Conservation (phyloP, 1,140 invertebrate genomes). For the Halesus radiatus region DNA sequence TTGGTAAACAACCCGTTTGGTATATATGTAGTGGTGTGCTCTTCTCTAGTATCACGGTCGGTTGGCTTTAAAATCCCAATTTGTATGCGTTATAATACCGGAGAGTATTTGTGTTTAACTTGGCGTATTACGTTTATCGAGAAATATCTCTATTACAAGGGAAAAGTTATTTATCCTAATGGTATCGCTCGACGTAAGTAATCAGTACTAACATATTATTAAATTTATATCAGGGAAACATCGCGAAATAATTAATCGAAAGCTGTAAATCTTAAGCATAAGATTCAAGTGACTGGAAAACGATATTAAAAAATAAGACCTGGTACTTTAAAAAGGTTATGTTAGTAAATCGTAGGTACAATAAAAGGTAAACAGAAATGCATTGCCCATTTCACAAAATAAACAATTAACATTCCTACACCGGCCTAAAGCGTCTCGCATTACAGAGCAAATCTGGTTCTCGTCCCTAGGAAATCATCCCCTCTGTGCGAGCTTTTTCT, state of each 20-base stretch:
- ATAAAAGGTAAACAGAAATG: too few species aligned
- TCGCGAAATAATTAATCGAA: too few species aligned
- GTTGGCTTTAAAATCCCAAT: constrained; percentile 52
- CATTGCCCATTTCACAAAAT: background rate
- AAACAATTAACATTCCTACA: background rate
- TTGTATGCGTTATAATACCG: constrained; percentile 46
- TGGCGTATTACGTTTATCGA: constrained; percentile 26
- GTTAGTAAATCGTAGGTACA: too few species aligned
- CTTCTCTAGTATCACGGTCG: constrained; percentile 52
- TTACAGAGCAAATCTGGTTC: constrained; percentile 8
- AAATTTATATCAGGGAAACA: too few species aligned
- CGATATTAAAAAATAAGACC: too few species aligned
- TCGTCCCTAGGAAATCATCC: background rate
- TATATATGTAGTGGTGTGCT: constrained; percentile 1
- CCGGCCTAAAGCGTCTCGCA: too few species aligned
- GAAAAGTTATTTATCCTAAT: background rate
- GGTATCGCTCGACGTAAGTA: background rate
- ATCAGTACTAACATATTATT: too few species aligned
- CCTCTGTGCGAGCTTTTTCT: constrained; percentile 3
- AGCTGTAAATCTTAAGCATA: too few species aligned
- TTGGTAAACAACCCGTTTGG: constrained; percentile 51
- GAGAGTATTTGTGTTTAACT: constrained; percentile 35
- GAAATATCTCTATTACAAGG: background rate
- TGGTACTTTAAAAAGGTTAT: too few species aligned
- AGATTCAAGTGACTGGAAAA: too few species aligned